Evolutionary conservation across 2,797 vertebrate genomes (phyloP).

Genomic region (Phaenicophaeus curvirostris): DNA sequence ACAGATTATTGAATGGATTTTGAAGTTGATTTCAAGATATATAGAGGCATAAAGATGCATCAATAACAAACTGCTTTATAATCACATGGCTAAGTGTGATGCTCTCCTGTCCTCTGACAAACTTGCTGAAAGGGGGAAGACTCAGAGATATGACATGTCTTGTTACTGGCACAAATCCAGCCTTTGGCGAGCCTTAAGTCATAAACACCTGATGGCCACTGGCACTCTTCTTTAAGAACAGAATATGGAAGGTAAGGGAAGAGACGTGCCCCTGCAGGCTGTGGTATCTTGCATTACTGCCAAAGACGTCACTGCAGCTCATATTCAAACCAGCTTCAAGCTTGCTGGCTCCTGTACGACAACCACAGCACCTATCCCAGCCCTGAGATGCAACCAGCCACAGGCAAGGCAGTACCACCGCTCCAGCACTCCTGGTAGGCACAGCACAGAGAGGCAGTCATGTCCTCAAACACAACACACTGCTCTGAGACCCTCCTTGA

Average conservation of each 20-base stretch:
- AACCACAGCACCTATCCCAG: not conserved
- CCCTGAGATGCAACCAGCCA: not conserved
- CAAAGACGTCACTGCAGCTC: not conserved
- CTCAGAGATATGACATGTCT: not conserved
- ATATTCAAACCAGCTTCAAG: not conserved
- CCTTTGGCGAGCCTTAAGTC: not conserved
- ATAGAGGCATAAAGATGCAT: not conserved
- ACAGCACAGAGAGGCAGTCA: not conserved
- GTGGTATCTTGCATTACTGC: not conserved
- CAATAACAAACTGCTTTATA: not conserved
- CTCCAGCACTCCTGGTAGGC: not conserved
- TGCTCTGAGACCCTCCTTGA: not conserved
- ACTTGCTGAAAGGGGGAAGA: not conserved
- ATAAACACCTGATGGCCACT: not conserved
- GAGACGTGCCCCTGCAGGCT: not conserved
- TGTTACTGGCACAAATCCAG: not conserved
- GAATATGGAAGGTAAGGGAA: not conserved
- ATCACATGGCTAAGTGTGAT: not conserved
- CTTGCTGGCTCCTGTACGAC: accelerated
- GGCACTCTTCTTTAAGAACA: not conserved
- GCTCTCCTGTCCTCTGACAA: not conserved
- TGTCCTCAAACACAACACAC: not conserved
- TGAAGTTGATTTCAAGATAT: not conserved
- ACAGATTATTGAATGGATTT: not conserved
- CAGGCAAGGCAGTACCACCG: not conserved